Conservation (phyloP, 2,888 invertebrate species). For the Diarsia mendica region DNA sequence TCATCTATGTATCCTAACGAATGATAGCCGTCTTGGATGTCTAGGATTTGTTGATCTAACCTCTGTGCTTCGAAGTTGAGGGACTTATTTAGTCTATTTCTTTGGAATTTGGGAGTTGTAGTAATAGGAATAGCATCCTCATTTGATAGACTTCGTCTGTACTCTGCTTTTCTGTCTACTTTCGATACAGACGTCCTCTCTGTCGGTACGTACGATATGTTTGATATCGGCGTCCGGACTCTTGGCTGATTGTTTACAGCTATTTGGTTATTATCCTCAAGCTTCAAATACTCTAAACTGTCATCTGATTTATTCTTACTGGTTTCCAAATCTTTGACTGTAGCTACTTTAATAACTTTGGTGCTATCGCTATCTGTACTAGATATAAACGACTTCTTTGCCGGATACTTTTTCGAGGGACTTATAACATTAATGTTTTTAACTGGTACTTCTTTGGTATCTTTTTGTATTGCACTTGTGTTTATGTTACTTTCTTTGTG, state of each 20-base stretch:
- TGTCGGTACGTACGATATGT: slow-evolving; percentile 84
- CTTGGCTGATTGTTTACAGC: slow-evolving; percentile 88
- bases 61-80: slow-evolving; percentile 87
- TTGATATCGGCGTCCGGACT: slow-evolving; percentile 87
- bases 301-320: slow-evolving; percentile 85
- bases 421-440: slow-evolving; percentile 86
- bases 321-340: slow-evolving; percentile 87
- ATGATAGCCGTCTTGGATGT: slow-evolving; percentile 87
- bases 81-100: slow-evolving; percentile 88
- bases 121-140: slow-evolving; percentile 80
- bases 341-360: slow-evolving; percentile 85
- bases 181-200: slow-evolving; percentile 79
- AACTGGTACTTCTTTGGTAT: slow-evolving; percentile 86
- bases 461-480: slow-evolving; percentile 86
- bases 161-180: slow-evolving; percentile 70
- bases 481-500: slow-evolving; percentile 80
- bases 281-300: slow-evolving; percentile 86
- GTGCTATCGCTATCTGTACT: slow-evolving; percentile 83
- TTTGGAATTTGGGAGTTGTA: slow-evolving; percentile 86
- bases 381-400: slow-evolving; percentile 84
- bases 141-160: slow-evolving; percentile 83
- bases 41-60: slow-evolving; percentile 87
- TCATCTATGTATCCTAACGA: slow-evolving; percentile 87
- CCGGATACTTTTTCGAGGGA: slow-evolving; percentile 88
- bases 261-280: slow-evolving; percentile 86